Conservation (phyloP, 2,797 vertebrate genomes). For the Tamandua tetradactyla region DNA sequence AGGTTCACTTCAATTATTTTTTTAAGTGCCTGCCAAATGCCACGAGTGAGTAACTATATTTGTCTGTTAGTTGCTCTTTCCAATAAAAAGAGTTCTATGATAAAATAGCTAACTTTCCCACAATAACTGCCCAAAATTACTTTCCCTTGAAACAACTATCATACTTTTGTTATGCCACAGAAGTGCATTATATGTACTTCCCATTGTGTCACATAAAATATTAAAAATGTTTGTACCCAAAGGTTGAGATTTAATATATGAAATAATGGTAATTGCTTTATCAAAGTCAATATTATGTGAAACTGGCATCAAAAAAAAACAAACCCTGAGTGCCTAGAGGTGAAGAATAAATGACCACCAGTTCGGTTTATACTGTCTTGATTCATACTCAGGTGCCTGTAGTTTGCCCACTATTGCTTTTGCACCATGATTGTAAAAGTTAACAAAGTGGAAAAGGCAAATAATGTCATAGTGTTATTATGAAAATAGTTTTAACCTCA, state of each 20-base stretch:
- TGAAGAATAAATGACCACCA: background rate
- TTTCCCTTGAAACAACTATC: background rate
- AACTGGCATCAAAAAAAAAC: background rate
- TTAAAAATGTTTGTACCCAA: background rate
- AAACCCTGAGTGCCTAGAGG: background rate
- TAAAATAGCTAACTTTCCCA: background rate
- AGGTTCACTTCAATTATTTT: background rate
- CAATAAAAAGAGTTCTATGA: background rate
- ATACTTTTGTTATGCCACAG: background rate
- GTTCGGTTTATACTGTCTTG: fast-evolving
- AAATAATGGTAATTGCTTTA: background rate
- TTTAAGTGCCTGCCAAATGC: background rate
- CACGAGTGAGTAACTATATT: background rate
- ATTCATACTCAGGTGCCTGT: background rate
- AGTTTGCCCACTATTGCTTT: background rate
- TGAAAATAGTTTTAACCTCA: background rate
- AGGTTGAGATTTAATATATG: background rate
- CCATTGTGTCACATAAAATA: background rate
- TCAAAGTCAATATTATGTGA: background rate
- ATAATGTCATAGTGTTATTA: background rate
- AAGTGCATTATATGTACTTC: background rate
- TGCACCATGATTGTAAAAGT: background rate
- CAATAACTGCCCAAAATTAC: background rate
- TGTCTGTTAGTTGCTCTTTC: background rate
- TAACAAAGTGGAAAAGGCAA: background rate